phyloP scores from a whole-genome alignment of 2,888 invertebrate species.

The Torymus auratus region DNA sequence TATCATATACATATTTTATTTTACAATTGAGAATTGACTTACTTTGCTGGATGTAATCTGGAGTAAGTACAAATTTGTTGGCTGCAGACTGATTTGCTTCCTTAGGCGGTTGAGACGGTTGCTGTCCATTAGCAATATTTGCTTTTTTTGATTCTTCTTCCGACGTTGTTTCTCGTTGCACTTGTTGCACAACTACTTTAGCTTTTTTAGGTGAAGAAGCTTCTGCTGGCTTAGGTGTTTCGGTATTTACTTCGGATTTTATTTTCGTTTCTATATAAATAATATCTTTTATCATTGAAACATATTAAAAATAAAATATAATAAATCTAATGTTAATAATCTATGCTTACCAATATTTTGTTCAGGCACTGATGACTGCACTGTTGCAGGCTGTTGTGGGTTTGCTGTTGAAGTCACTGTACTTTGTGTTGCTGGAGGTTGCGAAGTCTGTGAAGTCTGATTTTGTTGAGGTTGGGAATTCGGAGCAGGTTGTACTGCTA shows the following conservation, averaged over 20 bases:
- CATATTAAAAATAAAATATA: too few species aligned
- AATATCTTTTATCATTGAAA: too few species aligned
- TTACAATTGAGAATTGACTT: constrained; percentile 76
- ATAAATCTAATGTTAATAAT: too few species aligned
- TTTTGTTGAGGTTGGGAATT: constrained; percentile 45
- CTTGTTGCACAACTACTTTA: constrained; percentile 75
- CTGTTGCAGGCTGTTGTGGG: not conserved
- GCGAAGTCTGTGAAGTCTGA: constrained; percentile 53
- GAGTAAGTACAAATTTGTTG: constrained; percentile 90
- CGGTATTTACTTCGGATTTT: constrained; percentile 49
- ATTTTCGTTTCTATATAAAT: constrained; percentile 57
- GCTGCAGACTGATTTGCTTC: constrained; percentile 71
- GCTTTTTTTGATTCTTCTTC: constrained; percentile 70
- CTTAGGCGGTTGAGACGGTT: constrained; percentile 71
- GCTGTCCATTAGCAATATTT: constrained; percentile 72
- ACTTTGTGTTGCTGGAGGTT: constrained; percentile 60
- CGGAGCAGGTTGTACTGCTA: constrained; percentile 88
- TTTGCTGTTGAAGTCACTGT: constrained; percentile 59
- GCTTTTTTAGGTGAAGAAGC: constrained; percentile 68
- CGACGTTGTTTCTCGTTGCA: constrained; percentile 64
- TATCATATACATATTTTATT: not conserved
- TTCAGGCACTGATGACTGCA: not conserved
- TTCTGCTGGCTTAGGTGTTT: constrained; percentile 61
- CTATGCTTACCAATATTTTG: constrained; percentile 29
- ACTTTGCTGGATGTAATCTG: constrained; percentile 97